A percentile compares a stretch with the other conserved stretches of the same genome.
Conservation (phyloP, 2,113 vertebrate genomes). For the Datnioides undecimradiatus region DNA sequence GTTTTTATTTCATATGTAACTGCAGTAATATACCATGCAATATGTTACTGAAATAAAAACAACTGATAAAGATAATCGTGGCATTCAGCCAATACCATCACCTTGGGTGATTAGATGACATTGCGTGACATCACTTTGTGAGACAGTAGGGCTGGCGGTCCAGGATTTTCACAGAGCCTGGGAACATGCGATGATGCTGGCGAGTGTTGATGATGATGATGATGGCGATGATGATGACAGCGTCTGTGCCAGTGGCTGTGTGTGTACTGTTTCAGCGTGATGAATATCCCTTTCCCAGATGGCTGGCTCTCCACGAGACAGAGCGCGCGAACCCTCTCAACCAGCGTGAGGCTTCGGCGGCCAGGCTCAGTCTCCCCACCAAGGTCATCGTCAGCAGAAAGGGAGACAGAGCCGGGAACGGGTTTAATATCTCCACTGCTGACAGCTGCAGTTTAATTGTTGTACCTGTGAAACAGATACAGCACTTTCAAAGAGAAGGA, state of each 20-base stretch:
- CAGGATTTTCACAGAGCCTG: slow-evolving; percentile 59
- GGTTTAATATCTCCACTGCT: slow-evolving; percentile 74
- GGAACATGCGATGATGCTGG: slow-evolving; percentile 60
- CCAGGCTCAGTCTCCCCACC: slow-evolving; percentile 59
- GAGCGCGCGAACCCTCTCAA: slow-evolving; percentile 53
- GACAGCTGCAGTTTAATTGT: slow-evolving; percentile 79
- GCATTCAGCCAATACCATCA: slow-evolving; percentile 31
- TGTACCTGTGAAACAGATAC: slow-evolving; percentile 71
- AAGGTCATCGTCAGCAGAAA: slow-evolving; percentile 77
- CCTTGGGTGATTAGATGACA: slow-evolving; percentile 57
- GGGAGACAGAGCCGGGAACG: slow-evolving; percentile 42
- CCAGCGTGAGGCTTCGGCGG: slow-evolving; percentile 59
- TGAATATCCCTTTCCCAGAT: slow-evolving; percentile 79
- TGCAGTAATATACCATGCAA: no score
- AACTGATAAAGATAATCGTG: background rate
- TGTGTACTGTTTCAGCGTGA: slow-evolving; percentile 62
- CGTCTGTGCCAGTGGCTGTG: slow-evolving; percentile 60
- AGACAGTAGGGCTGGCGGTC: slow-evolving; percentile 31
- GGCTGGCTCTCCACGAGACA: slow-evolving; percentile 69
- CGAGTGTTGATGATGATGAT: slow-evolving; percentile 58
- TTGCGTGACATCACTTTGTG: slow-evolving; percentile 54
- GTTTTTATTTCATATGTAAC: background rate
- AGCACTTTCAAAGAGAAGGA: slow-evolving; percentile 40
- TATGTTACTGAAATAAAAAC: slow-evolving; percentile 1
- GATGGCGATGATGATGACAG: slow-evolving; percentile 60